Evolutionary conservation across 2,797 vertebrate species (phyloP), one percentile per base, ranked within the genome.

Genomic region (Sebastes reedi): DNA sequence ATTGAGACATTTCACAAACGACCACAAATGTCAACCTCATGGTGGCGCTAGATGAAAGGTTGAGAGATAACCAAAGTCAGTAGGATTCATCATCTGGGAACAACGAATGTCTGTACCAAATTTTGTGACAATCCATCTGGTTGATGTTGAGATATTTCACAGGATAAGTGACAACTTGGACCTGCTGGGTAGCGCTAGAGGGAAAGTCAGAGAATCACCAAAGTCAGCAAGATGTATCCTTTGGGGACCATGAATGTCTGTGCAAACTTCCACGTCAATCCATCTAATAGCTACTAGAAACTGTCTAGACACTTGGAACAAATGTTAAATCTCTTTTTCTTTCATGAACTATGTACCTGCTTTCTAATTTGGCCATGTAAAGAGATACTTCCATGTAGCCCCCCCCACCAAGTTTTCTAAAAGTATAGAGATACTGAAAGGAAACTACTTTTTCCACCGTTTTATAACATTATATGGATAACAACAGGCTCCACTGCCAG

Each of bases 401-500:
- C 67, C 34, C 34, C 64, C 27, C 66, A 60, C 9, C 24, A 69
- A 67, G 50, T 67, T 22, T 32, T n/a, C 46, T 7, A 11, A 70
- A 68, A 54, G 30, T 66, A 58, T 39, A 72, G 18, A 46, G 42
- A 72, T 27, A 59, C 20, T 16, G 24, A 78, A 12, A 56, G 52
- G 27, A 59, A 75, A 56, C 39, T 36, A 18, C 12, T 75, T 70
- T 61, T 29, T 58, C 20, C 16, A 8, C 62, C 67, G 29, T n/a
- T 54, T 56, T 75, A 52, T 12, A 46, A n/a, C 58, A 62, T 36
- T n/a, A 74, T 36, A 59, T 55, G 67, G 55, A 58, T 62, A 82
- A 87, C 69, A 52, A 52, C 8, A 52, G 46, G 18, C 46, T 52
- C 46, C 46, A 52, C 18, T 74, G 81, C 91, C 92, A 94, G 90